These are phyloP conservation scores for Penelope pileata DNA, from an alignment of 2,113 vertebrate species.

Conservation along the genomic window DNA sequence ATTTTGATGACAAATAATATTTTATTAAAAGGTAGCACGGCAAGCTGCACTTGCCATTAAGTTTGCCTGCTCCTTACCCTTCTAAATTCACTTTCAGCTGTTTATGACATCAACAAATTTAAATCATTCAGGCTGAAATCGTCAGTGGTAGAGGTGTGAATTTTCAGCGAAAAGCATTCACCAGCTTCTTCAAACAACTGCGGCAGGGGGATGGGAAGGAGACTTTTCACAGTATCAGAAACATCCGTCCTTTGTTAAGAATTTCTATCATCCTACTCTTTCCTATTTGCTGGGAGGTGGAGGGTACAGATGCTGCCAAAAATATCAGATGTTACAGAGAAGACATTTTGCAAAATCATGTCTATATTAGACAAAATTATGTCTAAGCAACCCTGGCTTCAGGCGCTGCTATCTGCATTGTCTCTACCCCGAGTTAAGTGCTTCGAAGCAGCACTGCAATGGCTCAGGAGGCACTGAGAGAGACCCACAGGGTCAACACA, in stretches of 20 bases:
- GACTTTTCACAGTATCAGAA: background rate
- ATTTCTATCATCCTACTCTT: constrained; percentile 21
- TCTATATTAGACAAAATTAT: background rate
- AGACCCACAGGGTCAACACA: rapidly evolving
- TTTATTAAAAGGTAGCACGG: constrained; percentile 30
- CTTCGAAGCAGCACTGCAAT: background rate
- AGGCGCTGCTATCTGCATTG: background rate
- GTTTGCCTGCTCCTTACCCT: background rate
- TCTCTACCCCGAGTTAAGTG: background rate
- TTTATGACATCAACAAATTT: background rate
- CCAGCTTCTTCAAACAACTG: background rate
- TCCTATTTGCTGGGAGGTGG: background rate
- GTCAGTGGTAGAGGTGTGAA: background rate
- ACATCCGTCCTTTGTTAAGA: constrained; percentile 28
- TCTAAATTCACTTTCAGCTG: background rate
- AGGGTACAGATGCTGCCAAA: background rate
- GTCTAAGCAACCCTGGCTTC: background rate
- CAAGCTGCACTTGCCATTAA: background rate
- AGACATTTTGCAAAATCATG: background rate
- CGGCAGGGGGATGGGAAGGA: background rate
- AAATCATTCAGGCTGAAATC: background rate
- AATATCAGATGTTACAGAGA: background rate
- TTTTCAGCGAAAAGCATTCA: background rate
- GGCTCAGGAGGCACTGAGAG: background rate
- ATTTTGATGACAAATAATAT: constrained; percentile 39